phyloP scores from a whole-genome alignment of 23 tunicate species.

The Pegea sp. region DNA sequence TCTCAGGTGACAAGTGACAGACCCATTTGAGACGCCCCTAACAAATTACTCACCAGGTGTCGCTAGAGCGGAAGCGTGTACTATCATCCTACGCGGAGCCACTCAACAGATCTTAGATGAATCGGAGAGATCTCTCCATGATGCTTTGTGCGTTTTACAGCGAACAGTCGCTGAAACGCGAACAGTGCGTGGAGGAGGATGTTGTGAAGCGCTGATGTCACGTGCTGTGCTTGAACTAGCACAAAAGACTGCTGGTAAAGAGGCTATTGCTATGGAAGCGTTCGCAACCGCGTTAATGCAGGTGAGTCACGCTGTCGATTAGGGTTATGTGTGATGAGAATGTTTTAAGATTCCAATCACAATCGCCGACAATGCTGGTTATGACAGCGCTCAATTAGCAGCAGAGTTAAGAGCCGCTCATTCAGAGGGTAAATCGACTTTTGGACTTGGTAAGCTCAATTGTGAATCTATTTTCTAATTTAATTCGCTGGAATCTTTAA shows the following conservation, averaged over 20 bases:
- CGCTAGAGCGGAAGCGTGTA: constrained; percentile 90
- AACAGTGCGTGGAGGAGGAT: constrained; percentile 86
- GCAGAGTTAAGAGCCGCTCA: constrained; percentile 82
- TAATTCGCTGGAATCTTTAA: not conserved
- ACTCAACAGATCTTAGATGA: constrained; percentile 97
- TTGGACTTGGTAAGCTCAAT: constrained; percentile 40
- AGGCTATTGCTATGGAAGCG: constrained; percentile 86
- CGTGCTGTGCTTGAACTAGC: constrained; percentile 58
- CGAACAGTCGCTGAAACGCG: constrained; percentile 93
- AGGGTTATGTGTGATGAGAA: not conserved
- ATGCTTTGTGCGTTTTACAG: constrained; percentile 94
- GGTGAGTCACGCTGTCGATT: constrained; percentile 4
- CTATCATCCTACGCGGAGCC: constrained; percentile 96
- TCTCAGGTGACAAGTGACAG: constrained; percentile 21
- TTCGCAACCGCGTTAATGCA: constrained; percentile 96
- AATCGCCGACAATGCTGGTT: constrained; percentile 99
- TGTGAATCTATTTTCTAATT: not conserved
- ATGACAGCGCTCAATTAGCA: constrained; percentile 84
- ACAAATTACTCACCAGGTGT: constrained; percentile 25
- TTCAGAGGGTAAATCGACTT: constrained; percentile 52
- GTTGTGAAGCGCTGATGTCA: constrained; percentile 94
- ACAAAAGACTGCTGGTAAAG: constrained; percentile 78
- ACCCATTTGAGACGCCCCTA: not conserved
- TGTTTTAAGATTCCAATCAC: constrained; percentile 59
- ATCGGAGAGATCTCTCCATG: constrained; percentile 94